Evolutionary conservation across 2,797 vertebrate species (phyloP).

Genomic region (Pseudochaenichthys georgianus): DNA sequence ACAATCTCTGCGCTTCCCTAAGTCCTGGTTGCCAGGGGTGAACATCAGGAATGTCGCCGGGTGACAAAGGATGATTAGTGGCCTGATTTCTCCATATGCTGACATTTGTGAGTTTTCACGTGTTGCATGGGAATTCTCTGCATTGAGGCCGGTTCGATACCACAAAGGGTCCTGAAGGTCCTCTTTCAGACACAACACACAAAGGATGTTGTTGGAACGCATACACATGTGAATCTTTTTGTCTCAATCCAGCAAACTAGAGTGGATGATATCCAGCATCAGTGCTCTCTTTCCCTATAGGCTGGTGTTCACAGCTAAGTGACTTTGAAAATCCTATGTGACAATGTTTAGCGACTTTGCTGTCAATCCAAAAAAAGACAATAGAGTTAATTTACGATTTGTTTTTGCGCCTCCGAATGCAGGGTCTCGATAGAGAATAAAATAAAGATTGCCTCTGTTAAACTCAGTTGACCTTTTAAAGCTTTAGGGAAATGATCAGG

Average conservation of each 20-base stretch:
- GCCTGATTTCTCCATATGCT: slow-evolving; percentile 82
- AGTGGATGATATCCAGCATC: slow-evolving; percentile 20
- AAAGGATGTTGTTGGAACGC: slow-evolving; percentile 65
- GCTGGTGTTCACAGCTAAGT: not conserved
- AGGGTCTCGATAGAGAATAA: not conserved
- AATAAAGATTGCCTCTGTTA: not conserved
- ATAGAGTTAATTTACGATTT: not conserved
- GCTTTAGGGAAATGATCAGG: not conserved
- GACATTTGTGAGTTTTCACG: slow-evolving; percentile 80
- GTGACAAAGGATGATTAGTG: slow-evolving; percentile 86
- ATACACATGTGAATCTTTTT: slow-evolving; percentile 45
- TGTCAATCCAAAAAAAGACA: not conserved
- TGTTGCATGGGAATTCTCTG: slow-evolving; percentile 70
- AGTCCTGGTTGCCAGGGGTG: slow-evolving; percentile 88
- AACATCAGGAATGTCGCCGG: slow-evolving; percentile 86
- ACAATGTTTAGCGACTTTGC: not conserved
- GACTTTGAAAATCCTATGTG: not conserved
- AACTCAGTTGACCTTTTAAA: not conserved
- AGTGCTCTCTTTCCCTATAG: not conserved
- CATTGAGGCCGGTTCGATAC: slow-evolving; percentile 53
- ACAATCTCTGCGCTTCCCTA: slow-evolving; percentile 83
- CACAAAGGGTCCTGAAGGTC: slow-evolving; percentile 61
- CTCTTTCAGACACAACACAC: slow-evolving; percentile 58
- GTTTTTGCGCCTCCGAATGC: not conserved
- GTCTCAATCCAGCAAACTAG: slow-evolving; percentile 56